phyloP scores from a whole-genome alignment of 2,797 vertebrate species.

The Alouatta caraya region DNA sequence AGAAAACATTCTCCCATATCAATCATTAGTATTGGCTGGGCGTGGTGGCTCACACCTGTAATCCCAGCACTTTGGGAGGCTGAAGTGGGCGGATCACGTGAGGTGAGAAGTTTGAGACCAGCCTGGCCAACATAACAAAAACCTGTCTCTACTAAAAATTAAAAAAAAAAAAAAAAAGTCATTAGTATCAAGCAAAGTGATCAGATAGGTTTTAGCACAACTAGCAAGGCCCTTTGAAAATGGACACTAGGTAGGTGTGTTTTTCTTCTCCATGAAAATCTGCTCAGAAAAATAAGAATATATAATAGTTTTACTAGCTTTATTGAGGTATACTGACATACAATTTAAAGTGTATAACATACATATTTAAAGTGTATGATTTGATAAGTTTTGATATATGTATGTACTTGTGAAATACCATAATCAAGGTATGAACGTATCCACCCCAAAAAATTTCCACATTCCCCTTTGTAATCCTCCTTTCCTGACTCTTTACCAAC shows the following conservation, averaged over 20 bases:
- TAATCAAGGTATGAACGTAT: not conserved
- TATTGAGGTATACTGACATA: not conserved
- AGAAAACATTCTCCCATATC: not conserved
- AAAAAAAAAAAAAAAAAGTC: no score
- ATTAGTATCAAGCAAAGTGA: not conserved
- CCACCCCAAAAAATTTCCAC: not conserved
- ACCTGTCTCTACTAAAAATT: no score
- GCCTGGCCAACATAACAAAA: no score
- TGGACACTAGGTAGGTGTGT: not conserved
- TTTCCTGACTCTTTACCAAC: not conserved
- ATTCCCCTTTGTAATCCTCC: not conserved
- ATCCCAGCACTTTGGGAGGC: no score
- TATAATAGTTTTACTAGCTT: conserved; percentile 26
- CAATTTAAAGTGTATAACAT: not conserved
- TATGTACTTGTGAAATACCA: not conserved
- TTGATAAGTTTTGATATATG: not conserved
- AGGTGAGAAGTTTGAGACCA: no score
- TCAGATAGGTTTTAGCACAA: not conserved
- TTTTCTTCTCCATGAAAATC: not conserved
- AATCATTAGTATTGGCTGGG: not conserved
- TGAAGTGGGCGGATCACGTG: no score
- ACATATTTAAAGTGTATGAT: not conserved
- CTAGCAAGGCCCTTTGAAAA: not conserved
- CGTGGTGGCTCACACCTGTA: no score
- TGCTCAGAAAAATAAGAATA: conserved; percentile 29